Conservation (phyloP, 2,888 invertebrate genomes). For the Cacoxenus indagator region DNA sequence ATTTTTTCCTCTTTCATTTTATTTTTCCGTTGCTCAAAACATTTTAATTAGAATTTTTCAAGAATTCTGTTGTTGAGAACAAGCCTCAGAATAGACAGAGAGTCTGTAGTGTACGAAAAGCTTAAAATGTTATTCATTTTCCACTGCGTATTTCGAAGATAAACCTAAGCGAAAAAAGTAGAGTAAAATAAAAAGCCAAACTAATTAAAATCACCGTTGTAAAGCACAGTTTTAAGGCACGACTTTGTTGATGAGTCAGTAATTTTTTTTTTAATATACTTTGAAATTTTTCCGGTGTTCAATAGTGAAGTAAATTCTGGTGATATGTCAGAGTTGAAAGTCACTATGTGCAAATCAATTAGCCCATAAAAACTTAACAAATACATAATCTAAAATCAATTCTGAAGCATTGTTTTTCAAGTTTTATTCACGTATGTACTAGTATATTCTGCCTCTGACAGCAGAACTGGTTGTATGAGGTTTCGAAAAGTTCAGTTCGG, state of each 20-base stretch:
- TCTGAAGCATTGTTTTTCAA: background rate
- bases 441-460: background rate
- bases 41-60: background rate
- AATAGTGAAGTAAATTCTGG: background rate
- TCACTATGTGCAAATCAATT: background rate
- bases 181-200: background rate
- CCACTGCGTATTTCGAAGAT: background rate
- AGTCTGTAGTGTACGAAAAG: background rate
- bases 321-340: slow-evolving; percentile 16
- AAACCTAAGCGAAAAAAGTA: no score
- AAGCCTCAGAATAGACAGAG: background rate
- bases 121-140: background rate
- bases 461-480: slow-evolving; percentile 2
- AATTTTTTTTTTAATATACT: background rate
- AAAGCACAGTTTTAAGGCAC: background rate
- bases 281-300: background rate
- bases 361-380: background rate
- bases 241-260: background rate
- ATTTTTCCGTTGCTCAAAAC: background rate
- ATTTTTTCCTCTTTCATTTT: no score
- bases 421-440: background rate
- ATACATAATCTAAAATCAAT: background rate
- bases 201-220: background rate
- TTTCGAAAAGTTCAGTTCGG: background rate
- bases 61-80: background rate